phyloP scores from a whole-genome alignment of 2,888 invertebrate genomes.

The Andrena dorsata region DNA sequence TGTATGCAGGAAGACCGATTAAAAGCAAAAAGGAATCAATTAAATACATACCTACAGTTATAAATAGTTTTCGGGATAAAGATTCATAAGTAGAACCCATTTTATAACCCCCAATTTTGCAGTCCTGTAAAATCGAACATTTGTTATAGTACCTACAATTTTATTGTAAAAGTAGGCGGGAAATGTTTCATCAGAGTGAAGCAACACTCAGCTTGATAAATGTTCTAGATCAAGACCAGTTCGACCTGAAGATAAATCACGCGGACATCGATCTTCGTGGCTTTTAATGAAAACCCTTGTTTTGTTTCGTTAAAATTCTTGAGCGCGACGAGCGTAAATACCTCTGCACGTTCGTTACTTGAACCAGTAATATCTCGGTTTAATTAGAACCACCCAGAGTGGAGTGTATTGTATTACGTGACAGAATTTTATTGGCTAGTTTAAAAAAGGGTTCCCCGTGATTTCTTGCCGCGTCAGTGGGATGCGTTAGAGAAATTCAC shows the following conservation, averaged over 20 bases:
- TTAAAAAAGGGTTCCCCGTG: constrained; percentile 33
- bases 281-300: constrained; percentile 50
- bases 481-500: constrained; percentile 47
- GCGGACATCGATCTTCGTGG: constrained; percentile 10
- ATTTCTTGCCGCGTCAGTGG: constrained; percentile 31
- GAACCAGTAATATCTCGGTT: constrained; percentile 57
- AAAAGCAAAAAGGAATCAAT: too few relatives aligned
- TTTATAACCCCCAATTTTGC: too few relatives aligned
- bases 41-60: too few relatives aligned
- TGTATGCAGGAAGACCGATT: too few relatives aligned
- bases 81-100: too few relatives aligned
- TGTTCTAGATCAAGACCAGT: neutral
- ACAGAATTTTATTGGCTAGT: constrained; percentile 58
- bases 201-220: neutral
- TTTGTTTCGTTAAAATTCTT: constrained; percentile 59
- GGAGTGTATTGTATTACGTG: constrained; percentile 51
- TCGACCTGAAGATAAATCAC: constrained; percentile 27
- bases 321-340: constrained; percentile 22
- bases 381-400: constrained; percentile 40
- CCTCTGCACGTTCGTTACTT: constrained; percentile 46
- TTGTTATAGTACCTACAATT: too few relatives aligned
- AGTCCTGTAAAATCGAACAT: too few relatives aligned
- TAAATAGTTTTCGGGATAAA: too few relatives aligned
- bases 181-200: too few relatives aligned
- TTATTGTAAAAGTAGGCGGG: neutral